Evolutionary conservation across 1,140 invertebrate species (phyloP), one percentile per base, ranked within the genome.

Genomic region (Zaprionus davidi): DNA sequence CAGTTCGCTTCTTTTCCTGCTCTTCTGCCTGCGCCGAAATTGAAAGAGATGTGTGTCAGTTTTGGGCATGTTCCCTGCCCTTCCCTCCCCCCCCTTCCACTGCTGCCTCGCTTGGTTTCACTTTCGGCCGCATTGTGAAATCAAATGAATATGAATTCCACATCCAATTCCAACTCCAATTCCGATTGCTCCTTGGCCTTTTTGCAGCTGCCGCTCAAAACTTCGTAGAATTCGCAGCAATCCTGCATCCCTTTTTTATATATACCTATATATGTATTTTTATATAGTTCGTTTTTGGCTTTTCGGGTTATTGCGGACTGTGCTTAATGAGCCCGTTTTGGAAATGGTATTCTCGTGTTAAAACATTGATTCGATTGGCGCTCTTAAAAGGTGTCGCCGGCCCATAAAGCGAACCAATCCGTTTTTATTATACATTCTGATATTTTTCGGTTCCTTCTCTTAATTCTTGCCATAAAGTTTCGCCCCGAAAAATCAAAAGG

Each of bases 361-460:
- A 90, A 90, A 90, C 85, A 90, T 79, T 90, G 85, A 90, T 90
- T 90, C 85, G 82, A 85, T 90, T 90, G 85, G 85, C 85, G 85
- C 85, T 75, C 82, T 90, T 90, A 90, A 90, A 90, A 90, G 85
- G 85, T 90, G 85, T 90, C 85, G 85, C 78, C 84, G 78, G 64
- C 38, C 56, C 72, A 78, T 73, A 74, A 79, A 78, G 62, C 59
- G 38, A 74, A 56, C 62, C 68, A 71, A 59, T 59, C 44, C 46
- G 44, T 20, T 64, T 76, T 26, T 56, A 49, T 57, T 58, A 17
- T 9, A 36, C n/a, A 13, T 36, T 34, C 15, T 15, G 46, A 17
- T 44, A 20, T 44, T 56, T 20, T 17, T 76, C n/a, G 15, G 5
- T 31, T 6, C 59, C 1, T 36, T 46, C 53, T 41, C 46, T 59